A percentile compares a stretch with the other conserved stretches of the same genome.
Evolutionary conservation across 2,797 vertebrate species (phyloP).

Genomic region (Microtus agrestis): DNA sequence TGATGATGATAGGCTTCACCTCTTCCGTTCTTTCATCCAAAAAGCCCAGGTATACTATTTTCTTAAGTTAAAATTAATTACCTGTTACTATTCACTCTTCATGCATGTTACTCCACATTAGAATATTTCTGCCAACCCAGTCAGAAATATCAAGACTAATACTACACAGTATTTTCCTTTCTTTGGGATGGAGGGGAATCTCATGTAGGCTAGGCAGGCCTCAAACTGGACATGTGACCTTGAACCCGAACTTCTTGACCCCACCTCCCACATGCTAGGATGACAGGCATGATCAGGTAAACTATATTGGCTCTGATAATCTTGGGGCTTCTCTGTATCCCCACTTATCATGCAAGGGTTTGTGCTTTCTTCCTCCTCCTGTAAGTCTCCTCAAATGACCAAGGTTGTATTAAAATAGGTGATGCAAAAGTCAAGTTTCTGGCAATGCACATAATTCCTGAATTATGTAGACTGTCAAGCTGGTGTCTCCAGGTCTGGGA

Average conservation of each 20-base stretch:
- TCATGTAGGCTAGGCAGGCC: not conserved
- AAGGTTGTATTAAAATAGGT: not conserved
- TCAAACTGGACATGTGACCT: not conserved
- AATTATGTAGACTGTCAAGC: not conserved
- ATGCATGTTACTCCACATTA: not conserved
- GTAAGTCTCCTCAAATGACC: not conserved
- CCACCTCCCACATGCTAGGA: too few relatives aligned
- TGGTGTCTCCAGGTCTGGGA: not conserved
- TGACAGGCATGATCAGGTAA: not conserved
- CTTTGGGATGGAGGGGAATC: not conserved
- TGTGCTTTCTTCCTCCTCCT: not conserved
- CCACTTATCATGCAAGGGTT: rapidly evolving
- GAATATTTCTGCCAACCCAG: constrained; percentile 40
- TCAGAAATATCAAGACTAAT: not conserved
- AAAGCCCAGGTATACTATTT: not conserved
- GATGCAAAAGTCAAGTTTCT: not conserved
- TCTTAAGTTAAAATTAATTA: constrained; percentile 45
- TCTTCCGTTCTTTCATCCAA: too few relatives aligned
- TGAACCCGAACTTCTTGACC: not conserved
- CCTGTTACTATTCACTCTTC: not conserved
- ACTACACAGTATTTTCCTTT: not conserved
- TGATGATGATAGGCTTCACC: too few relatives aligned
- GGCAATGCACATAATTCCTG: not conserved
- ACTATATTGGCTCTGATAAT: not conserved
- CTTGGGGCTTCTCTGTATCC: not conserved